Evolutionary conservation across 2,113 vertebrate genomes (phyloP).

Genomic region (Scartelaos histophorus): DNA sequence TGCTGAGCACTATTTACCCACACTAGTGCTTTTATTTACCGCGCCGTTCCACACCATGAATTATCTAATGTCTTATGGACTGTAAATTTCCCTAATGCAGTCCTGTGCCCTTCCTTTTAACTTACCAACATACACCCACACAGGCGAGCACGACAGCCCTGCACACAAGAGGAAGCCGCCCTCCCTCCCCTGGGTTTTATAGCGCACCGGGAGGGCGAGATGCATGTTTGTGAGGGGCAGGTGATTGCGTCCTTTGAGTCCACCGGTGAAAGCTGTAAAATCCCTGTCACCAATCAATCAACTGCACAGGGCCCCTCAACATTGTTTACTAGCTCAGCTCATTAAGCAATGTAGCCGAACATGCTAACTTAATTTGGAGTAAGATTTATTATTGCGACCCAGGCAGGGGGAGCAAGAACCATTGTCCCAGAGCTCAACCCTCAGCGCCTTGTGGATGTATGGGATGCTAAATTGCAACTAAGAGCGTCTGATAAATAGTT

Average conservation of each 20-base stretch:
- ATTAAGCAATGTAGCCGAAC: conserved; percentile 74
- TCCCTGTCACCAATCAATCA: conserved; percentile 68
- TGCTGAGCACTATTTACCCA: conserved; percentile 71
- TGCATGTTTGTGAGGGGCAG: conserved; percentile 34
- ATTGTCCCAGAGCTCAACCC: conserved; percentile 58
- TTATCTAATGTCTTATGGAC: conserved; percentile 76
- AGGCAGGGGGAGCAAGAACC: conserved; percentile 39
- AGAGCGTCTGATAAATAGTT: conserved; percentile 68
- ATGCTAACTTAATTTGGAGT: conserved; percentile 77
- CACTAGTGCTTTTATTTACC: conserved; percentile 74
- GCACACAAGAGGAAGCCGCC: conserved; percentile 50
- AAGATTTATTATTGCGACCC: conserved; percentile 72
- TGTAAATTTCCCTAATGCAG: conserved; percentile 79
- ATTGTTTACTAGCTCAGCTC: conserved; percentile 74
- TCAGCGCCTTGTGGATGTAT: conserved; percentile 41
- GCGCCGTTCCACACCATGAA: conserved; percentile 70
- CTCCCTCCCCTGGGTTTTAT: conserved; percentile 51
- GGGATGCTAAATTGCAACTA: conserved; percentile 68
- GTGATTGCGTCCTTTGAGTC: conserved; percentile 59
- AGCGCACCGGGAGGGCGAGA: conserved; percentile 43
- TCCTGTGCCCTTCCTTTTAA: conserved; percentile 60
- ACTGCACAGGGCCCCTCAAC: conserved; percentile 38
- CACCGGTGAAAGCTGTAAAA: conserved; percentile 58
- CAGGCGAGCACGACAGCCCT: conserved; percentile 27
- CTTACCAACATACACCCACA: conserved; percentile 40